Base-by-base conservation (phyloP, 2,113 vertebrate genomes). In the Hucho hucho region DNA sequence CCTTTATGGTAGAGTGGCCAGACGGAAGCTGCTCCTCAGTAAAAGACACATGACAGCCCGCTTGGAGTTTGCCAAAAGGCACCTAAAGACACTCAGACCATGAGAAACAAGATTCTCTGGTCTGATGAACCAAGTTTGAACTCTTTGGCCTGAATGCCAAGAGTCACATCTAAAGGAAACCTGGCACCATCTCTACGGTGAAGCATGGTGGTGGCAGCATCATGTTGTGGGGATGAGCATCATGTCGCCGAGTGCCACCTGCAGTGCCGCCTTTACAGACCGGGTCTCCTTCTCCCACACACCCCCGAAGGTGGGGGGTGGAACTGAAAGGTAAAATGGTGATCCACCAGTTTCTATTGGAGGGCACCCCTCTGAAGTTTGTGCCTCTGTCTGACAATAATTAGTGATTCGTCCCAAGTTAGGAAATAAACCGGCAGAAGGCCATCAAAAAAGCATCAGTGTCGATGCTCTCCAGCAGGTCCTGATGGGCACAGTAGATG, bases 391-490 rank as follows among this genome's bases (percentile, higher is more conserved):
- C 69, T 53, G 47, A 25, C 65, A 76, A 78, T 72, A 64, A 67
- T 18, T 77, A 46, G 78, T 81, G 6, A 24, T 24, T 11, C 11
- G 2, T 26, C 81, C 79, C 85, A 75, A 61, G 47, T 72, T 61
- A 70, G 74, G 56, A 78, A 5, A 64, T 64, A 6, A 73, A 73
- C 6, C 58, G 1, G 7, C 58, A 32, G 2, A 70, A 29, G 24
- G 71, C 58, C 56, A 73, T 32, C 12, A 43, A 43, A 43, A 43
- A 73, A 28, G 29, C 32, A 73, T 32, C 3, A 28, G 18, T 49
- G 69, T 76, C 28, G 24, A 70, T 32, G 25, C 65, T 72, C 6
- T 61, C 73, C 28, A 79, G 70, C 37, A 59, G 64, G 9, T 75
- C 47, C 5, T 66, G 14, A 9, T 61, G 63, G 2, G 67, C 66